These are phyloP conservation scores for Xiphophorus maculatus DNA, from an alignment of 2,113 vertebrate species.

Conservation along the genomic window DNA sequence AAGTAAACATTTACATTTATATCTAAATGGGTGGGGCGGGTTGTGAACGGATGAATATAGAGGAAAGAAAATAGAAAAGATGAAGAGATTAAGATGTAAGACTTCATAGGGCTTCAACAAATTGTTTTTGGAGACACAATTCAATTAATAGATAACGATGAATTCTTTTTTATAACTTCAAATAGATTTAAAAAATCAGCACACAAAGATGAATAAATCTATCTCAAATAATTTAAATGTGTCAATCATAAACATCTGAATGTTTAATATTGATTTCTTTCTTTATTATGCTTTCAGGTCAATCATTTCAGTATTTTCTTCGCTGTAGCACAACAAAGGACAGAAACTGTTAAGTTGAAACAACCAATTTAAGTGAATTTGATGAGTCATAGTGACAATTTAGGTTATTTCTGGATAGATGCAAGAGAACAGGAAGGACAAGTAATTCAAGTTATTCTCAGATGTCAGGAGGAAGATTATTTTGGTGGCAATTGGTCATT, in stretches of 20 bases:
- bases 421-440: neutral
- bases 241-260: neutral
- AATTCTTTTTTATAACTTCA: neutral
- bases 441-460: neutral
- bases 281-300: too few species aligned
- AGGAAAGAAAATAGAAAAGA: neutral
- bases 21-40: constrained; percentile 11
- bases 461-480: neutral
- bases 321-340: neutral
- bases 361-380: neutral
- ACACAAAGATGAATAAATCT: neutral
- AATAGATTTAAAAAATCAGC: neutral
- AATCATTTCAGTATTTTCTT: neutral
- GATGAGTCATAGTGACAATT: neutral
- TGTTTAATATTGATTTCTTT: neutral
- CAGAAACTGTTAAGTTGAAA: neutral
- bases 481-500: neutral
- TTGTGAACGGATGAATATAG: neutral
- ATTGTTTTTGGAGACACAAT: neutral
- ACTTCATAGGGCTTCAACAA: neutral
- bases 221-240: neutral
- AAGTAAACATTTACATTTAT: neutral
- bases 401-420: neutral
- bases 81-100: neutral
- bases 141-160: neutral